Base-by-base conservation (phyloP, 2,797 vertebrate species). In the Holocentrus rufus region DNA sequence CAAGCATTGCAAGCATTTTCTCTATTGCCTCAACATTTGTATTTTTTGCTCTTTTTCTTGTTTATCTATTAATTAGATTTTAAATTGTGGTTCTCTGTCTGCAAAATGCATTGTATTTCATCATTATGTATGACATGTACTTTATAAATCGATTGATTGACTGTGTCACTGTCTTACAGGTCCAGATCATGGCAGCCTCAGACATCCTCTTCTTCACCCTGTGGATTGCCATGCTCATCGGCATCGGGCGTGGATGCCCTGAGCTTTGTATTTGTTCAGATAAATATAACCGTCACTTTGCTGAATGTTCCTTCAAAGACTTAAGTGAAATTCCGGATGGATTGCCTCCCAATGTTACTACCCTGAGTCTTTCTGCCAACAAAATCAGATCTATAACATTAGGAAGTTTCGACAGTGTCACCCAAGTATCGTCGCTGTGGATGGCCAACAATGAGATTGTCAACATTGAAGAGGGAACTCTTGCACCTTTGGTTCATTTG, bases 251-350 rank as follows among this genome's bases (percentile, higher is more conserved):
- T 27, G 90, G 92, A n/a, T 99, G 98, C 88, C 97, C 97, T 0
- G 92, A 94, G 69, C 92, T 90, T 0, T 99, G 98, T 17, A 88
- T 84, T 77, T 99, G 98, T 66, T 91, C 91, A 39, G 95, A 97
- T 79, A 97, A 95, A 88, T 92, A 91, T 0, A 82, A 88, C 2
- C 95, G 94, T 54, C 95, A 96, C 71, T 94, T 95, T 25, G 95
- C 94, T 0, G 95, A 98, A 77, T 99, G 98, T 81, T 94, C 96
- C 64, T 95, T 95, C 94, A 98, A 95, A 91, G 90, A 95, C 5
- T 92, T 99, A 13, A 77, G 74, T 0, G 89, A 91, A 47, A 93
- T 99, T 69, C 98, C 97, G 0, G 82, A 85, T 0, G 94, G 92
- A 36, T 86, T 98, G 68, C 96, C 97, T 0, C 91, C 91, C 58